Conservation (phyloP, 2,888 invertebrate genomes). For the Acanthosoma haemorrhoidale region DNA sequence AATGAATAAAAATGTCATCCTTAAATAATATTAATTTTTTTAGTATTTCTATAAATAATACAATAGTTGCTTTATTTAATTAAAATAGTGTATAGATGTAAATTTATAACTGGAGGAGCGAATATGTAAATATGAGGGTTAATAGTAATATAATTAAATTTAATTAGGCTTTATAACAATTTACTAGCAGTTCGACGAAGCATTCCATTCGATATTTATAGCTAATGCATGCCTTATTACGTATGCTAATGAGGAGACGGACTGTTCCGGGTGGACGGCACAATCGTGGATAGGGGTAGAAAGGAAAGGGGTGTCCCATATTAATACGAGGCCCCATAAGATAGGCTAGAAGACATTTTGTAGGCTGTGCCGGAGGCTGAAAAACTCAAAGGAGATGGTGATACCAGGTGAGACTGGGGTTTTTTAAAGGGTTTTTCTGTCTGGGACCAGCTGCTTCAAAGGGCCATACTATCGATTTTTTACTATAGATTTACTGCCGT, state of each 20-base stretch:
- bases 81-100: too few relatives aligned
- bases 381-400: too few relatives aligned
- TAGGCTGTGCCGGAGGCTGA: slow-evolving; percentile 3
- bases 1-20: too few relatives aligned
- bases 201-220: not conserved
- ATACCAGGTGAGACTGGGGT: not conserved
- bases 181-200: not conserved
- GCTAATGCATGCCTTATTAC: not conserved
- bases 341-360: slow-evolving; percentile 2
- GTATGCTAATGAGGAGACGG: not conserved
- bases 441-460: not conserved
- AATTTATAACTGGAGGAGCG: too few relatives aligned
- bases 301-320: not conserved
- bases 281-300: not conserved
- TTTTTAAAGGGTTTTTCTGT: slow-evolving; percentile 3
- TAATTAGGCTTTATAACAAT: too few relatives aligned
- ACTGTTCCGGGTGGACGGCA: not conserved
- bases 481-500: not conserved
- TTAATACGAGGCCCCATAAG: slow-evolving; percentile 9
- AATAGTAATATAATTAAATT: too few relatives aligned
- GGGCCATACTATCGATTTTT: not conserved
- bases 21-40: too few relatives aligned
- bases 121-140: too few relatives aligned
- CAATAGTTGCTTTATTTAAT: too few relatives aligned
- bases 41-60: too few relatives aligned